phyloP scores from a whole-genome alignment of 2,113 vertebrate species.

The Dromiciops gliroides region DNA sequence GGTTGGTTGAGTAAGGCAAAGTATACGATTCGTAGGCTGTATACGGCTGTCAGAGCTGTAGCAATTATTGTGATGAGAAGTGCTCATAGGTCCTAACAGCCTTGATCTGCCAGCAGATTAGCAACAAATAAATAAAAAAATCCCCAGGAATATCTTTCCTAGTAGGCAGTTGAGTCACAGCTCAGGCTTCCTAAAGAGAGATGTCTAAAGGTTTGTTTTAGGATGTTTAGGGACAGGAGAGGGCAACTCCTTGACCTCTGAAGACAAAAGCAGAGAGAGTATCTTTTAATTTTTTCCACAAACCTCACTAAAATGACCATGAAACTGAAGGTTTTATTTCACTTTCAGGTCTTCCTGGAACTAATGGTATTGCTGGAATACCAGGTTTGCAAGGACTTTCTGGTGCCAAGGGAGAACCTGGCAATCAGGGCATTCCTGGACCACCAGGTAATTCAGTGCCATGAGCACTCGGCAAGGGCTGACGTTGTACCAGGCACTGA shows the following conservation, averaged over 20 bases:
- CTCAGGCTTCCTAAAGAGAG: background rate
- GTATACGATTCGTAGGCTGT: too few species aligned
- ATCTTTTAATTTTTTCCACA: background rate
- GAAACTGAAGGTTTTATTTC: constrained; percentile 39
- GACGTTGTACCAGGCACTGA: background rate
- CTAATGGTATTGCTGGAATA: constrained; percentile 48
- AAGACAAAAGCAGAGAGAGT: background rate
- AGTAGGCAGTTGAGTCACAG: background rate
- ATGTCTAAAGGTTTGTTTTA: background rate
- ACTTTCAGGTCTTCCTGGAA: constrained; percentile 78
- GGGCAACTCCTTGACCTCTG: background rate
- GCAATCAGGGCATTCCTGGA: constrained; percentile 34
- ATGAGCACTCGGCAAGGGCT: background rate
- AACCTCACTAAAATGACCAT: background rate
- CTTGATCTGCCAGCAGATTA: background rate
- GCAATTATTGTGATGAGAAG: too few species aligned
- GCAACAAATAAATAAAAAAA: background rate
- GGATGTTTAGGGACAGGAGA: background rate
- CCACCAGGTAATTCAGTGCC: constrained; percentile 71
- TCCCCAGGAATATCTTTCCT: background rate
- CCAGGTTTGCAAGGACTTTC: constrained; percentile 63
- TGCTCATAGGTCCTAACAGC: background rate
- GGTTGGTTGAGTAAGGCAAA: too few species aligned
- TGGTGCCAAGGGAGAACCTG: constrained; percentile 82
- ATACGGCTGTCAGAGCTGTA: too few species aligned